Evolutionary conservation across 2,113 vertebrate species (phyloP), one percentile per base, ranked within the genome.

Genomic region (Campylomormyrus numenius): DNA sequence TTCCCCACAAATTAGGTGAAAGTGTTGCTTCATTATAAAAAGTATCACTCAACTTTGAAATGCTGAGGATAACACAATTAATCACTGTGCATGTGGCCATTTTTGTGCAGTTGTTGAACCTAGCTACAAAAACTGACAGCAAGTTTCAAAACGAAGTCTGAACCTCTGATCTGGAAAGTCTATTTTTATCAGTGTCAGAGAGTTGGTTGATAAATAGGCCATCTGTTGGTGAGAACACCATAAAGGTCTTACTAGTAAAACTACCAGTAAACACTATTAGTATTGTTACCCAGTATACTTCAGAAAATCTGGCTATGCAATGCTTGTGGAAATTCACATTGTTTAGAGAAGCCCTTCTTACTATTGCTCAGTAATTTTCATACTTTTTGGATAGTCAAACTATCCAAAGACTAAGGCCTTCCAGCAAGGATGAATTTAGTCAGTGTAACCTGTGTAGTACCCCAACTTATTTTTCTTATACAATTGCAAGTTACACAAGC

Each of bases 131-230:
- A 85, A 58, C 56, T 27, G 58, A 27, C 84, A 86, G 53, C 42
- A 58, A 17, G 89, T 49, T 50, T 85, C 56, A 90, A 85, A 90
- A 62, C 53, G n/a, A 86, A 70, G 90, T 84, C 85, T 90, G 50
- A 50, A 90, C 86, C 87, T 88, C 70, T 52, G 39, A 88, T 90
- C 62, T 80, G 87, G 90, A 80, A 56, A 77, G 66, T 85, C 85
- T 90, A 90, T 90, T 90, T 90, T 90, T 83, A 90, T 88, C 66
- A 46, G 48, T 83, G 89, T 90, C 89, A 88, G 70, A 83, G 49
- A 56, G 86, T 90, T 70, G 87, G 86, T 80, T 88, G 87, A 90
- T 90, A 70, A 90, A 80, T 52, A 84, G 62, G 48, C 90, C 90
- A 90, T 90, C 90, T 88, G 90, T 88, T 53, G 15, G 31, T 24